Evolutionary conservation across 1,140 invertebrate species (phyloP), one percentile per base, ranked within the genome.

Genomic region (Rhyacophila brunnea): DNA sequence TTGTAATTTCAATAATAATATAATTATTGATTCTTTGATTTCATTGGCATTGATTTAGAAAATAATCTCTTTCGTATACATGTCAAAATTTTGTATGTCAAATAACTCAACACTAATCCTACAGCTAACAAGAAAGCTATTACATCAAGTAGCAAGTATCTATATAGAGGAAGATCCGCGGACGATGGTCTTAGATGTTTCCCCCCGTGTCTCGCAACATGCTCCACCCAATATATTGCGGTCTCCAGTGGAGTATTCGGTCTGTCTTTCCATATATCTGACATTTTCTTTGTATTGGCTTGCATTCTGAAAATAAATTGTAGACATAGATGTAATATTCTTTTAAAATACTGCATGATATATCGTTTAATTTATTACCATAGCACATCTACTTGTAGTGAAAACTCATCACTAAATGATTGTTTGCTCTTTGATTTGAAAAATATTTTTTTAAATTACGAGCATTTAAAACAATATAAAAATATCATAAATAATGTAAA

Each of bases 131-230:
- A 43, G 19, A 67, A 51, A n/a, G 55, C 67, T 52, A 79, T 68
- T 2, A 85, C 79, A 68, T 85, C 83, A 1, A 85, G 62, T 14
- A 83, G 59, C 34, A 80, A 74, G 65, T 83, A 83, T 57, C 83
- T 72, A 66, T 80, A 82, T 67, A 69, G 69, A 10, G 66, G 60
- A 5, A 82, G 55, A 20, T 77, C 68, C 1, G 68, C 65, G 14
- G 72, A 74, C 1, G 70, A 65, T 9, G 76, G 70, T 40, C 72
- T 71, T 11, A 84, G 68, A 2, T 75, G 69, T 20, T 74, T 64
- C 19, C 75, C 78, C 1, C 73, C 72, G 50, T 80, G 71, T 14
- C 73, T 69, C n/a, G 77, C 71, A 9, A 77, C 71, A 40, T 78
- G 81, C 65, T 84, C 80, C 0, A 78, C 73, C 81, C 82, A 83